Percentiles rank a stretch among this genome's conserved stretches.
phyloP scores from a whole-genome alignment of 2,797 vertebrate genomes.

The Streptopelia turtur region DNA sequence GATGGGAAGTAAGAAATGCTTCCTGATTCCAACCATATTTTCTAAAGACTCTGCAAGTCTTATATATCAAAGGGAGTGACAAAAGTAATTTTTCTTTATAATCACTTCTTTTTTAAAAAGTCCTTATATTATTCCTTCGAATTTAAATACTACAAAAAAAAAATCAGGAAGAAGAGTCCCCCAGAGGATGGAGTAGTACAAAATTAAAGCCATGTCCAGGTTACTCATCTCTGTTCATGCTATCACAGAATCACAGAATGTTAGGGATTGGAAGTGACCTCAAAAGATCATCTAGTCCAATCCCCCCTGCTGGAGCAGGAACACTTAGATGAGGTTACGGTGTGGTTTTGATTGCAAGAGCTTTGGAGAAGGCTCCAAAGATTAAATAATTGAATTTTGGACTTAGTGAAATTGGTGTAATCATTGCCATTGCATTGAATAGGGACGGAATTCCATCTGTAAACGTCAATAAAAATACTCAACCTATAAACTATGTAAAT shows the following conservation, averaged over 20 bases:
- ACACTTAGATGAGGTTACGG: no score
- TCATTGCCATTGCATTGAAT: not conserved
- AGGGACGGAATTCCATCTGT: not conserved
- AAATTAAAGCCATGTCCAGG: not conserved
- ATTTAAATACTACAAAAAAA: not conserved
- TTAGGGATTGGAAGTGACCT: no score
- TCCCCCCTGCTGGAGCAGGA: no score
- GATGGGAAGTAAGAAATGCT: not conserved
- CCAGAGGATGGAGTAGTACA: not conserved
- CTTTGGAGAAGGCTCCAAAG: not conserved
- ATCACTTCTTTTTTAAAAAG: not conserved
- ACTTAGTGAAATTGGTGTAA: not conserved
- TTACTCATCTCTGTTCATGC: not conserved
- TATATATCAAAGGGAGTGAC: not conserved
- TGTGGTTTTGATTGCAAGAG: not conserved
- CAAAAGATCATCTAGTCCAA: no score
- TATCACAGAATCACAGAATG: no score
- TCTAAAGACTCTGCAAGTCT: not conserved
- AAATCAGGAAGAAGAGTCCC: not conserved
- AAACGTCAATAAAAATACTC: not conserved
- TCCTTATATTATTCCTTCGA: not conserved
- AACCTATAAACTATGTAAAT: accelerated
- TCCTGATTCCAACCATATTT: not conserved
- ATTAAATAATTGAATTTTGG: not conserved
- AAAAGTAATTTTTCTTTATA: not conserved